Evolutionary conservation across 2,113 vertebrate species (phyloP).

Genomic region (Corythaixoides concolor): DNA sequence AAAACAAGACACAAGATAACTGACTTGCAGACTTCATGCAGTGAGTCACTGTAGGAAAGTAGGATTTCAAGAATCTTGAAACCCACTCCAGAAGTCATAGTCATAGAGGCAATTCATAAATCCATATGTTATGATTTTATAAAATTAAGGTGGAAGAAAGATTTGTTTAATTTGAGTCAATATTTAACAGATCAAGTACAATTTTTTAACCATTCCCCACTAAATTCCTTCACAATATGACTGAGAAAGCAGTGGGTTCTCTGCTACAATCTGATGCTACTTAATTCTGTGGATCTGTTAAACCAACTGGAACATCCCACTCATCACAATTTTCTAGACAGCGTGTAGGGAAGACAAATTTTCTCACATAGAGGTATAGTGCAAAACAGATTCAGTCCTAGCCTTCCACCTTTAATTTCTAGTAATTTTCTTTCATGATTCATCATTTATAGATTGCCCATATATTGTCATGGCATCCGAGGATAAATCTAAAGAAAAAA

Average conservation of each 20-base stretch:
- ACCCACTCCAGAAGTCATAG: background rate
- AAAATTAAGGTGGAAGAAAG: background rate
- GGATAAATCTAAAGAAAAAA: background rate
- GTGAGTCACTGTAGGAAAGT: background rate
- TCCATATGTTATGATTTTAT: background rate
- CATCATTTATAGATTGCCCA: background rate
- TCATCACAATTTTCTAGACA: background rate
- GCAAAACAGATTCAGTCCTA: background rate
- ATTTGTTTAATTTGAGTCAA: background rate
- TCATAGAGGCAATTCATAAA: background rate
- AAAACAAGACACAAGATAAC: background rate
- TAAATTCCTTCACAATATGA: background rate
- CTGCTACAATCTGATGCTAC: background rate
- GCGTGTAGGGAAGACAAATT: background rate
- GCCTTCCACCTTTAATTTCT: background rate
- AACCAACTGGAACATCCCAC: background rate
- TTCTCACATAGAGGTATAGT: background rate
- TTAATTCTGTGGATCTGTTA: background rate
- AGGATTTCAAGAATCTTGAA: conserved; percentile 1
- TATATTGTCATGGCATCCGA: background rate
- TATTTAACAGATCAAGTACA: background rate
- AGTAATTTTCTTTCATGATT: background rate
- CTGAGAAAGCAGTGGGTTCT: background rate
- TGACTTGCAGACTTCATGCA: background rate
- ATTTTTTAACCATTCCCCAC: background rate